Percentiles rank a stretch among this genome's conserved stretches.
Evolutionary conservation across 1,140 invertebrate genomes (phyloP).

Genomic region (Ectropis grisescens): DNA sequence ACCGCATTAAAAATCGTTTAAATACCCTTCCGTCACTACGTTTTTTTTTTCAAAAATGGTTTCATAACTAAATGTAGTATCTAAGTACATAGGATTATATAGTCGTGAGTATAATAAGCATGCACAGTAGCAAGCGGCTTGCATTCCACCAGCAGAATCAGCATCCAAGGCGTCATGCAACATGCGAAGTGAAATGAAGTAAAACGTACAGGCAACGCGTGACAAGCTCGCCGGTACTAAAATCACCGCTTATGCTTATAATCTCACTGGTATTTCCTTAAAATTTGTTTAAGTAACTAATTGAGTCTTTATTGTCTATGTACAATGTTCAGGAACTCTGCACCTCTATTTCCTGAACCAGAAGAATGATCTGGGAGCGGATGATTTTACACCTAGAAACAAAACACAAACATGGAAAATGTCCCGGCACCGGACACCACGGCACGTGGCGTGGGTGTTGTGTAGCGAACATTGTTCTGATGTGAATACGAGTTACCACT

Average conservation of each 20-base stretch:
- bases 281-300: conserved; percentile 57
- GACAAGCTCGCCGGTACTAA: conserved; percentile 57
- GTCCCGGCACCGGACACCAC: conserved; percentile 30
- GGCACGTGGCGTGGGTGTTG: conserved; percentile 4
- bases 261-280: conserved; percentile 65
- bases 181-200: background rate
- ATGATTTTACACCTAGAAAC: conserved; percentile 69
- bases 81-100: too few species aligned
- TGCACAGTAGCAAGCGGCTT: too few species aligned
- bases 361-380: conserved; percentile 67
- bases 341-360: conserved; percentile 66
- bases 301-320: conserved; percentile 68
- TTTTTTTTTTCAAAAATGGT: too few species aligned
- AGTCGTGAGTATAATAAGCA: too few species aligned
- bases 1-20: too few species aligned
- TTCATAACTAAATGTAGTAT: too few species aligned
- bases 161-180: background rate
- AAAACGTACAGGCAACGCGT: conserved; percentile 55
- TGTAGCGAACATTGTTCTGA: background rate
- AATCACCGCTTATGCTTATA: conserved; percentile 63
- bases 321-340: conserved; percentile 62
- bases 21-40: too few species aligned
- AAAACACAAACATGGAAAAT: conserved; percentile 51
- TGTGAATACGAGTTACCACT: background rate
- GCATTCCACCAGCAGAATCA: too few species aligned